phyloP scores from a whole-genome alignment of 2,113 vertebrate species.

The Hymenochirus boettgeri region DNA sequence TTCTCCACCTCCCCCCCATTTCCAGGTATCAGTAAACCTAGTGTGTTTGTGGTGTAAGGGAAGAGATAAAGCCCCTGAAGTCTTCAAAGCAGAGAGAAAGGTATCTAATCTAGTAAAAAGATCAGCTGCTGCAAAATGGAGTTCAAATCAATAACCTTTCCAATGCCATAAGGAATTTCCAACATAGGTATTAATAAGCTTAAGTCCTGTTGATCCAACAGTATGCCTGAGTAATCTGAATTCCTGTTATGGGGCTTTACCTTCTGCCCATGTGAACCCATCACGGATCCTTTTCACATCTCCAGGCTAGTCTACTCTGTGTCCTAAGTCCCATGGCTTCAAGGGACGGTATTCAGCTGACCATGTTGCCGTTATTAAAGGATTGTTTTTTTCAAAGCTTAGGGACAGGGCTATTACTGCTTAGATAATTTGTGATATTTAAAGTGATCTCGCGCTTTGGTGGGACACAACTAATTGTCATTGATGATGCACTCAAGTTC shows the following conservation, averaged over 20 bases:
- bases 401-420: background rate
- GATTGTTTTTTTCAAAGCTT: background rate
- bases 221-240: slow-evolving; percentile 23
- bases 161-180: slow-evolving; percentile 21
- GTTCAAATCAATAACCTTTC: slow-evolving; percentile 28
- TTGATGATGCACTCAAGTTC: no score
- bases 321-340: slow-evolving; percentile 10
- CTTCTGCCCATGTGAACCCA: slow-evolving; percentile 19
- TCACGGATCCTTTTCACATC: slow-evolving; percentile 19
- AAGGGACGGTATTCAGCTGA: background rate
- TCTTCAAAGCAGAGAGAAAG: slow-evolving; percentile 19
- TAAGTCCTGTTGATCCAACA: slow-evolving; percentile 40
- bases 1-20: no score
- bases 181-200: slow-evolving; percentile 31
- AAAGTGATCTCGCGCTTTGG: no score
- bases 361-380: slow-evolving; percentile 4
- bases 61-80: slow-evolving; percentile 10
- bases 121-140: slow-evolving; percentile 36
- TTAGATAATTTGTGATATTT: background rate
- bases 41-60: no score
- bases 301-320: background rate
- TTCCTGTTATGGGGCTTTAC: slow-evolving; percentile 2
- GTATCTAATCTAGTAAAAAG: slow-evolving; percentile 15
- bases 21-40: no score
- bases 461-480: no score